Evolutionary conservation across 2,888 invertebrate genomes (phyloP), one percentile per base, ranked within the genome.

Genomic region (Julus scandinavius): DNA sequence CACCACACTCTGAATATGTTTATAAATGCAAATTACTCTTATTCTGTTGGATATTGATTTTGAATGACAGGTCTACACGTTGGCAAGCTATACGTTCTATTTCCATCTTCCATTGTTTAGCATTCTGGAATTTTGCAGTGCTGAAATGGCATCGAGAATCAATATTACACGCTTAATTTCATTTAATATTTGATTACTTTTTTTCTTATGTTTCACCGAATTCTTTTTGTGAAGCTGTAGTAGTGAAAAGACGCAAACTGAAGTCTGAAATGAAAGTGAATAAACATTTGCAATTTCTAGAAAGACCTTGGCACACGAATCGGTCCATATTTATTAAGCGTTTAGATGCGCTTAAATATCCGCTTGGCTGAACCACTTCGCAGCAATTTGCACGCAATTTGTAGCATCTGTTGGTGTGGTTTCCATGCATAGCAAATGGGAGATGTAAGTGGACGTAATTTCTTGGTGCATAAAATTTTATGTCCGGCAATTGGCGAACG

Each of bases 331-430:
- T 72, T 72, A 72, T 72, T 72, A 72, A 72, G 72, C 72, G 72
- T 72, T 72, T 72, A 72, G 72, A 29, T 72, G 72, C 72, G 20
- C 72, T 72, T 72, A 72, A 72, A 72, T 72, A 72, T 72, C 72
- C 72, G 72, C 72, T 29, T 72, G 72, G 72, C 72, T 72, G 72
- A 72, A 72, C 72, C 72, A 72, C 72, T 72, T 72, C 29, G 72
- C 72, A 72, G 72, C 72, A 72, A 72, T 72, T 72, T 72, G 72
- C 72, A 72, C 72, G 72, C 72, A 72, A 72, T 72, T 72, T 72
- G 72, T 72, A 72, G 72, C 72, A 72, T 72, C 72, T 72, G 72
- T 72, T 72, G 72, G 72, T 72, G 72, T 29, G 72, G 72, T 72
- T 72, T 72, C 29, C 72, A 72, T 72, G 72, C 72, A 72, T 72